Percentiles rank a stretch among this genome's conserved stretches.
phyloP scores from a whole-genome alignment of 2,113 vertebrate species.

The Calidris pygmaea region DNA sequence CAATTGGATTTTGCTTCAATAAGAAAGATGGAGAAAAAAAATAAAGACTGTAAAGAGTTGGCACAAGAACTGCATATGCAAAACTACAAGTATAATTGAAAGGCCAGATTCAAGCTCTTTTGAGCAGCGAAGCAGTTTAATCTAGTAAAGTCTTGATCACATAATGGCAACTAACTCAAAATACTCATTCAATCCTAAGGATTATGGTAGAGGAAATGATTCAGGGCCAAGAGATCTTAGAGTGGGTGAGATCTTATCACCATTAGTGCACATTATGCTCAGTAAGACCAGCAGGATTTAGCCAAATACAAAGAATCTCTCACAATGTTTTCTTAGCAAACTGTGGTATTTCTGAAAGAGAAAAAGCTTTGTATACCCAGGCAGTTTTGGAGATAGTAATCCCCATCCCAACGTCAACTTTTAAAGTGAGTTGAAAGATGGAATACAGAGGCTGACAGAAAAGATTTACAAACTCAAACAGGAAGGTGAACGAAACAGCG shows the following conservation, averaged over 20 bases:
- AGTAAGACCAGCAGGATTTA: not conserved
- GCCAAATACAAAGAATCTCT: not conserved
- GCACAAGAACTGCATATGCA: not conserved
- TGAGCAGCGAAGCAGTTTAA: not conserved
- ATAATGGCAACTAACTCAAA: not conserved
- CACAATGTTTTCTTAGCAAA: not conserved
- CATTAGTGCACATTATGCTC: not conserved
- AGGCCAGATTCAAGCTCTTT: not conserved
- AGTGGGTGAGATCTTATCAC: constrained; percentile 16
- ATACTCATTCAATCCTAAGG: not conserved
- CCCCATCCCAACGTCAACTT: not conserved
- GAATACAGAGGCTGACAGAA: not conserved
- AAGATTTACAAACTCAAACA: constrained; percentile 24
- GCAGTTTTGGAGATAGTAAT: not conserved
- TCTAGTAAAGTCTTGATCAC: not conserved
- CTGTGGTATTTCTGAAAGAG: not conserved
- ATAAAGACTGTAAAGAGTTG: not conserved
- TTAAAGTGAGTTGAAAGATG: not conserved
- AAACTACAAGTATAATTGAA: not conserved
- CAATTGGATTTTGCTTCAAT: not conserved
- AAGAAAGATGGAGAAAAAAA: not conserved
- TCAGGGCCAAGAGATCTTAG: not conserved
- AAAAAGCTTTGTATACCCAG: not conserved
- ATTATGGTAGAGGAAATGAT: constrained; percentile 5
- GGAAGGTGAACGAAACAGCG: not conserved